Conservation (phyloP, 2,113 vertebrate species). For the Zosterops pallidus region DNA sequence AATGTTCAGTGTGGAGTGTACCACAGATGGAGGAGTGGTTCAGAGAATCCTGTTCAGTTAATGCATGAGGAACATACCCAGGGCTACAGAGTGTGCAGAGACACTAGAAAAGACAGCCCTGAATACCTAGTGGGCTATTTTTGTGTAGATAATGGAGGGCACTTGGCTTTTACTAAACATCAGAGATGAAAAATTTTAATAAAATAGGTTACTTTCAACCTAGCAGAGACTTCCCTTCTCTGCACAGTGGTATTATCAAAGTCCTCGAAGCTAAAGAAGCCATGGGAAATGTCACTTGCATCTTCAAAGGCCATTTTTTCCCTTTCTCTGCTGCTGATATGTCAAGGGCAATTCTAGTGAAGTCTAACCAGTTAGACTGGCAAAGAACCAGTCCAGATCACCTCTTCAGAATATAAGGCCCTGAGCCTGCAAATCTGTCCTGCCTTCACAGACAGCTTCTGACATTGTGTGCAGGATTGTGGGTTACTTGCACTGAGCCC, state of each 20-base stretch:
- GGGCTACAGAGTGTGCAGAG: background rate
- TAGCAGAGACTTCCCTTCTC: background rate
- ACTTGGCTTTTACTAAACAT: conserved; percentile 32
- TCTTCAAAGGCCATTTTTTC: background rate
- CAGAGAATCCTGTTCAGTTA: background rate
- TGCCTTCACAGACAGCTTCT: background rate
- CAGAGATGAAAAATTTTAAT: conserved; percentile 18
- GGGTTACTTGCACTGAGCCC: background rate
- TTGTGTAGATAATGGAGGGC: conserved; percentile 28
- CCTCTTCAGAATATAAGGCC: background rate
- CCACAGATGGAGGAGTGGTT: background rate
- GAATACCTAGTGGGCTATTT: background rate
- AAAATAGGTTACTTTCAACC: conserved; percentile 24
- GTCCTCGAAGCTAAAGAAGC: conserved; percentile 3
- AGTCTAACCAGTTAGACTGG: background rate
- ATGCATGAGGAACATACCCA: background rate
- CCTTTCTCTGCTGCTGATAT: background rate
- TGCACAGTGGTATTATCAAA: background rate
- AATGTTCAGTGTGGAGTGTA: background rate
- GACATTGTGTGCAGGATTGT: background rate
- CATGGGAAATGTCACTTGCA: background rate
- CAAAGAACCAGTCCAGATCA: background rate
- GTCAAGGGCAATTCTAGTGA: background rate
- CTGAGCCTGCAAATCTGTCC: background rate
- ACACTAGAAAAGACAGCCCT: background rate